Conservation (phyloP, 2,113 vertebrate species). For the Cairina moschata region DNA sequence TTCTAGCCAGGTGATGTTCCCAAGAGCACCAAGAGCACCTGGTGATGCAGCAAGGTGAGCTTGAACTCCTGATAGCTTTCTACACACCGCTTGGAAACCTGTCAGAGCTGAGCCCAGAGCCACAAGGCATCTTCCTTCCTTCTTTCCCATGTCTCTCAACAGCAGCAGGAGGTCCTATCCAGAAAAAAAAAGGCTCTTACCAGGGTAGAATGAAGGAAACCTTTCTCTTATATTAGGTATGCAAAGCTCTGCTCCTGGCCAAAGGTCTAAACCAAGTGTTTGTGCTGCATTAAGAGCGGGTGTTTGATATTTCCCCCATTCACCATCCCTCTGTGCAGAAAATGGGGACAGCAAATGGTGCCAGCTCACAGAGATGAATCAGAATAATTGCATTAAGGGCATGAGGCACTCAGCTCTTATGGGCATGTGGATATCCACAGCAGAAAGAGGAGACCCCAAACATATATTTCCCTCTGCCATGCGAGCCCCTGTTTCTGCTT, state of each 20-base stretch:
- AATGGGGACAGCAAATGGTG: background rate
- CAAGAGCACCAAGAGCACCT: background rate
- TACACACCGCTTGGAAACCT: background rate
- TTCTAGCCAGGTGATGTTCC: rapidly evolving
- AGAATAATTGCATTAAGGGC: background rate
- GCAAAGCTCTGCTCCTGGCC: conserved; percentile 47
- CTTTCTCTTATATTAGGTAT: conserved; percentile 17
- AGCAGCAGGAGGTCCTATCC: background rate
- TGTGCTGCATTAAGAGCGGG: conserved; percentile 11
- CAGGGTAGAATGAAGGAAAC: background rate
- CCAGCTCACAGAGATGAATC: background rate
- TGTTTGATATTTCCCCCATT: conserved; percentile 25
- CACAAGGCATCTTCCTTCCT: background rate
- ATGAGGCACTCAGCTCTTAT: background rate
- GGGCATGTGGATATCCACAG: background rate
- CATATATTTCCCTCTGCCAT: background rate
- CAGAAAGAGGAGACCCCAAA: background rate
- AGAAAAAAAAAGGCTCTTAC: conserved; percentile 10
- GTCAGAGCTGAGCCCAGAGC: background rate
- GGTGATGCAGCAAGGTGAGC: background rate
- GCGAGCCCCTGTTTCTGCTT: background rate
- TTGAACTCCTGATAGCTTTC: background rate
- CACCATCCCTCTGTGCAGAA: background rate
- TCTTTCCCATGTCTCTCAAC: background rate
- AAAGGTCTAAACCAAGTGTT: conserved; percentile 31